Conservation (phyloP, 2,797 vertebrate genomes). For the Pristis pectinata region DNA sequence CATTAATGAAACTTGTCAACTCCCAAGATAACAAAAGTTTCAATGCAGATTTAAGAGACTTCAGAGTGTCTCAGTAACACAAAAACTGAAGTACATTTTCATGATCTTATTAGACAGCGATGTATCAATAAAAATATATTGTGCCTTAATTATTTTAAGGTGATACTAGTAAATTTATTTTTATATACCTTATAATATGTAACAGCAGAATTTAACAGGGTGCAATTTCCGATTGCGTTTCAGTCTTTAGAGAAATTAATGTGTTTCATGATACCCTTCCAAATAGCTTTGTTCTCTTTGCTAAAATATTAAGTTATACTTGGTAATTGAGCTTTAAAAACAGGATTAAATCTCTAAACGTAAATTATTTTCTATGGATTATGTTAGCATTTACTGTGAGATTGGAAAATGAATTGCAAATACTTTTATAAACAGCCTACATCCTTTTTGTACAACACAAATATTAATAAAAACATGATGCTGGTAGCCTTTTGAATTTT, state of each 20-base stretch:
- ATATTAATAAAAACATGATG: constrained; percentile 16
- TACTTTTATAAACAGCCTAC: background rate
- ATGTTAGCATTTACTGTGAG: background rate
- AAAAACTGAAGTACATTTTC: background rate
- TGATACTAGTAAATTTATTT: background rate
- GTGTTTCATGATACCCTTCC: background rate
- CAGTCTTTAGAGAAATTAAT: background rate
- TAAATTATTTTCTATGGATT: background rate
- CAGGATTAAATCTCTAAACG: background rate
- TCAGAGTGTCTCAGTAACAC: background rate
- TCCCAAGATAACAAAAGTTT: constrained; percentile 5
- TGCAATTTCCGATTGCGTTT: background rate
- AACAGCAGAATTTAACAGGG: background rate
- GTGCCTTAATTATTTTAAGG: background rate
- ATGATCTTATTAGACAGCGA: background rate
- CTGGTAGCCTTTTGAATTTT: background rate
- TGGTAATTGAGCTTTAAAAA: background rate
- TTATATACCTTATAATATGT: background rate
- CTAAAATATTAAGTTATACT: background rate
- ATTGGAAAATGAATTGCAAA: background rate
- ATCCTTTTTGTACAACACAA: background rate
- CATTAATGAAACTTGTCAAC: constrained; percentile 36
- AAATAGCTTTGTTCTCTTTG: background rate
- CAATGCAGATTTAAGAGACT: constrained; percentile 19
- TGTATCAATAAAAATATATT: background rate